phyloP scores from a whole-genome alignment of 1,140 invertebrate species.

The Bombus confusus region DNA sequence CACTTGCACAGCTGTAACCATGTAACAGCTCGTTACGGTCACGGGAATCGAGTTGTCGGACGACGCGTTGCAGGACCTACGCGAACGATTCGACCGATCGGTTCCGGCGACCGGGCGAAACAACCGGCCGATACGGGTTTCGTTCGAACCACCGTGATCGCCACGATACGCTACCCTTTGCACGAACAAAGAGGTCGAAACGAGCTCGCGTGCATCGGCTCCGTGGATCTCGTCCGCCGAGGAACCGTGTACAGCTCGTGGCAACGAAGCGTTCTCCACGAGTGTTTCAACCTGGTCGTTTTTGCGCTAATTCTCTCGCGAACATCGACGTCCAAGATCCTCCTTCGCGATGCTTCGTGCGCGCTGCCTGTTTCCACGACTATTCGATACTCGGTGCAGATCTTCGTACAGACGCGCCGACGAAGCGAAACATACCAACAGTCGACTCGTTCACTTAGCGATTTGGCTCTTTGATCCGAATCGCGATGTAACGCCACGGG shows the following conservation, averaged over 20 bases:
- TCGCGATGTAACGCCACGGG: not conserved
- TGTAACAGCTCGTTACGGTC: constrained; percentile 61
- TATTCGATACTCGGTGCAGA: not conserved
- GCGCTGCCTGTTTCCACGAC: not conserved
- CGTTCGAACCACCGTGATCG: not conserved
- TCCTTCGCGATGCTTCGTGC: not conserved
- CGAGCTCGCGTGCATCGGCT: constrained; percentile 8
- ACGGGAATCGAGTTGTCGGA: constrained; percentile 15
- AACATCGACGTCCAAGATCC: not conserved
- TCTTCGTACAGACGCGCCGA: not conserved
- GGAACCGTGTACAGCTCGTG: not conserved
- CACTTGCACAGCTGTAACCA: constrained; percentile 25
- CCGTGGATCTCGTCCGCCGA: not conserved
- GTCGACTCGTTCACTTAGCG: not conserved
- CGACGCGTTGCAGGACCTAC: constrained; percentile 14
- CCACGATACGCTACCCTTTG: not conserved
- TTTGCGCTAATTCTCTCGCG: constrained; percentile 4
- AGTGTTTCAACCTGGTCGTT: not conserved
- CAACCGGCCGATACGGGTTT: not conserved
- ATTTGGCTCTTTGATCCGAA: not conserved
- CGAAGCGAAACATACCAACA: not conserved
- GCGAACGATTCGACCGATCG: constrained; percentile 34
- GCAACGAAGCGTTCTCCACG: not conserved
- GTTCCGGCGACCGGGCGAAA: not conserved
- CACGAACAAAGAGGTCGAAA: constrained; percentile 9